Evolutionary conservation across 1,140 invertebrate genomes (phyloP).

Genomic region (Nephila pilipes): DNA sequence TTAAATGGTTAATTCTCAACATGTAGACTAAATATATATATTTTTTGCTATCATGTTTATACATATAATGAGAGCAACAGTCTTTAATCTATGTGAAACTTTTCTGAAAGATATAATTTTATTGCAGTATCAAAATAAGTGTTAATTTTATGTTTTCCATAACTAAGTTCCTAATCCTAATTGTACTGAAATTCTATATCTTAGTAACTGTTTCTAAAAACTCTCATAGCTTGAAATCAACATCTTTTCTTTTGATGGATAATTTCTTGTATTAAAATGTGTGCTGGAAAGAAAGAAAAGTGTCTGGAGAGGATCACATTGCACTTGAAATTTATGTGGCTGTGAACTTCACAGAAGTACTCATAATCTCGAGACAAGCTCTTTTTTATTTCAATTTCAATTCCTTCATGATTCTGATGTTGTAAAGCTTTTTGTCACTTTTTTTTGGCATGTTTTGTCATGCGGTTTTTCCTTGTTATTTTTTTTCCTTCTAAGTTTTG

Average conservation of each 20-base stretch:
- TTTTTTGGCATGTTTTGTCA: neutral
- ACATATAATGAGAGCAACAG: slow-evolving; percentile 27
- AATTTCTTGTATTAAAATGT: neutral
- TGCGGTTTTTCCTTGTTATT: neutral
- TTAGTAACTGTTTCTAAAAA: neutral
- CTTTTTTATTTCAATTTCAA: neutral
- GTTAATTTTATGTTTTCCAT: neutral
- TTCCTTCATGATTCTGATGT: neutral
- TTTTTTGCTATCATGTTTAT: neutral
- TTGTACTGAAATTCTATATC: neutral
- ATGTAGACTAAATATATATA: too few relatives aligned
- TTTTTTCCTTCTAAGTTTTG: neutral
- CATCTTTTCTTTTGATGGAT: neutral
- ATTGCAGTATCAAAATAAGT: neutral
- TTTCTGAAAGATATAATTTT: neutral
- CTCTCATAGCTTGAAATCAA: neutral
- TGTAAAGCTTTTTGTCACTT: neutral
- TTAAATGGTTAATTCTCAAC: too few relatives aligned
- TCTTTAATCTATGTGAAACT: neutral
- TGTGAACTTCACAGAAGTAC: too few relatives aligned
- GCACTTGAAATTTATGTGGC: too few relatives aligned
- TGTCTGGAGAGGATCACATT: too few relatives aligned
- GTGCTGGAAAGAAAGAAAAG: too few relatives aligned
- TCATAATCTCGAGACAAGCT: neutral
- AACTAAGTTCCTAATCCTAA: neutral